Evolutionary conservation across 2,888 invertebrate genomes (phyloP), one percentile per base, ranked within the genome.

Genomic region (Phortica okadai): DNA sequence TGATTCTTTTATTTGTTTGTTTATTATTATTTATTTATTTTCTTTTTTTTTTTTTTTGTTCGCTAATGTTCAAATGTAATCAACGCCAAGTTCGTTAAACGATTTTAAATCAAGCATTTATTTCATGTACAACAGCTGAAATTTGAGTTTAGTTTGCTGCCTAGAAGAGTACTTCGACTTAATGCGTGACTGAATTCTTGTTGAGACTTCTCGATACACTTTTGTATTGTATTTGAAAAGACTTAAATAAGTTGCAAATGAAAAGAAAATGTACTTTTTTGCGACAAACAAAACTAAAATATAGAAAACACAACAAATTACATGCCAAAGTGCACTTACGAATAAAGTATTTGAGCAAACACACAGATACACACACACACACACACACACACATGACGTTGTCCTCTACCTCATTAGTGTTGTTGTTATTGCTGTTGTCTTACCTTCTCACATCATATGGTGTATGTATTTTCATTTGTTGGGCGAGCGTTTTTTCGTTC

Each of bases 291-390:
- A 86, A 87, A 88, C 88, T 85, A 85, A 88, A 88, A 50, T 14
- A 50, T 80, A 88, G 87, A 85, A 85, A 88, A 88, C 88, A 88
- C 85, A 86, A 85, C 88, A 88, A 88, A 88, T 85, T 85, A 88
- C 88, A 85, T 86, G 89, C 85, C 84, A 81, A 89, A 87, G 88
- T 88, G 88, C 89, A 87, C 87, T 88, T 86, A 88, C 89, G 88
- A 88, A 85, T 85, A 88, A 88, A 85, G 88, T 82, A 83, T 88
- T 85, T 86, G 85, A 88, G 87, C 83, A 85, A 85, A 88, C 87
- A 84, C 44, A 7, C 45, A 11, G 79, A 14, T 25, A 77, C 77
- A 74, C 74, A 74, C 67, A 44, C 78, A 82, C 79, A 75, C 74
- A 77, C 77, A 80, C 74, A 79, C 79, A 81, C 21, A 21, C 44